Percentiles rank a stretch among this genome's conserved stretches.
Evolutionary conservation across 2,888 invertebrate species (phyloP).

Genomic region (Ephialtes manifestator): DNA sequence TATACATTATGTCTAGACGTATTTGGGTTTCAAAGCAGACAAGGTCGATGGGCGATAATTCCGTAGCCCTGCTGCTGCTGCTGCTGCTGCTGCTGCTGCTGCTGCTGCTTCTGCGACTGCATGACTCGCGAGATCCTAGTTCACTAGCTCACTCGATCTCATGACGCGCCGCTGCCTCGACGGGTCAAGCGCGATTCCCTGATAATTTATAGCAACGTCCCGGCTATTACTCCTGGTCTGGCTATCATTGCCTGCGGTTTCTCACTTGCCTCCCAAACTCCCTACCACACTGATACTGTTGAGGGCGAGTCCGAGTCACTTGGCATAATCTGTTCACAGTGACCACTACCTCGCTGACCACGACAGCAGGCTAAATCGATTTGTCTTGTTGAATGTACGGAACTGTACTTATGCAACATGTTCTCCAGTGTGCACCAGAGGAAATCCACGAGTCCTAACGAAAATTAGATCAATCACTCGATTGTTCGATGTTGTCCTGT

Average conservation of each 20-base stretch:
- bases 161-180: slow-evolving; percentile 45
- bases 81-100: slow-evolving; percentile 15
- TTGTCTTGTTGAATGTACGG: slow-evolving; percentile 41
- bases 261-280: slow-evolving; percentile 63
- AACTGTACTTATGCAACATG: slow-evolving; percentile 3
- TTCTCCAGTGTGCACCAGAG: neutral
- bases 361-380: slow-evolving; percentile 57
- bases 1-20: neutral
- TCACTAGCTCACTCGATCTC: slow-evolving; percentile 64
- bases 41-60: slow-evolving; percentile 47
- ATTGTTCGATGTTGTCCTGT: neutral
- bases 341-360: slow-evolving; percentile 4
- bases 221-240: slow-evolving; percentile 71
- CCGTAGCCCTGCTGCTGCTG: slow-evolving; percentile 14
- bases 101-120: slow-evolving; percentile 12
- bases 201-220: slow-evolving; percentile 75
- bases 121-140: slow-evolving; percentile 51
- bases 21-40: slow-evolving; percentile 32
- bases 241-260: slow-evolving; percentile 73
- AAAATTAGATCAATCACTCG: neutral
- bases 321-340: slow-evolving; percentile 58
- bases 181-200: slow-evolving; percentile 61
- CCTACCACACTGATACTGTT: slow-evolving; percentile 47
- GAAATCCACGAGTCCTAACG: neutral
- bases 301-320: slow-evolving; percentile 38